These are phyloP conservation scores for Chloroceryle inda DNA, from an alignment of 2,797 vertebrate species.

Conservation along the genomic window DNA sequence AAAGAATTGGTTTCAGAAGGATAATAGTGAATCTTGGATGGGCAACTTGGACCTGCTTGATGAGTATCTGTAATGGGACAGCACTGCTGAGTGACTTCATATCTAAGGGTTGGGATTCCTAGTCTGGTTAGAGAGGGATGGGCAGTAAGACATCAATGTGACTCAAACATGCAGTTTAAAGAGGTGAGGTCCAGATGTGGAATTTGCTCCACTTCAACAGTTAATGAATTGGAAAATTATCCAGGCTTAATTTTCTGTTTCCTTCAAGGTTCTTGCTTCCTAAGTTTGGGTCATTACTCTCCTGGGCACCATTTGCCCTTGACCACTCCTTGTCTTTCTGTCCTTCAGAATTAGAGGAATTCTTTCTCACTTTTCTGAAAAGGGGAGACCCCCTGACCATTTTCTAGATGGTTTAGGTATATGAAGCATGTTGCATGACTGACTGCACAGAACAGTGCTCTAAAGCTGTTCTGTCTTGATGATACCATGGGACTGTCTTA, in stretches of 20 bases:
- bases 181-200: neutral
- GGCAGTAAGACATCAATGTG: neutral
- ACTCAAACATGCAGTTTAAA: neutral
- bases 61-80: neutral
- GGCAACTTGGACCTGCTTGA: neutral
- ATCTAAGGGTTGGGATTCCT: neutral
- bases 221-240: constrained; percentile 52
- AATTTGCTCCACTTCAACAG: constrained; percentile 36
- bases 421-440: neutral
- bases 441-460: neutral
- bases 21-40: neutral
- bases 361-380: neutral
- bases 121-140: neutral
- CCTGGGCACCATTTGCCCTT: neutral
- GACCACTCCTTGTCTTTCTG: neutral
- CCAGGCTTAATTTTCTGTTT: constrained; percentile 31
- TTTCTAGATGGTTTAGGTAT: neutral
- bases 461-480: neutral
- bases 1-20: neutral
- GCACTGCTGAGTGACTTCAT: neutral
- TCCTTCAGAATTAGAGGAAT: neutral
- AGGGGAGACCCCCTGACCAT: neutral
- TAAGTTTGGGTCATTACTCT: neutral
- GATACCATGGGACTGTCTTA: neutral
- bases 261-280: constrained; percentile 42